Conservation (phyloP, 2,888 invertebrate species). For the Synanthedon andrenaeformis region DNA sequence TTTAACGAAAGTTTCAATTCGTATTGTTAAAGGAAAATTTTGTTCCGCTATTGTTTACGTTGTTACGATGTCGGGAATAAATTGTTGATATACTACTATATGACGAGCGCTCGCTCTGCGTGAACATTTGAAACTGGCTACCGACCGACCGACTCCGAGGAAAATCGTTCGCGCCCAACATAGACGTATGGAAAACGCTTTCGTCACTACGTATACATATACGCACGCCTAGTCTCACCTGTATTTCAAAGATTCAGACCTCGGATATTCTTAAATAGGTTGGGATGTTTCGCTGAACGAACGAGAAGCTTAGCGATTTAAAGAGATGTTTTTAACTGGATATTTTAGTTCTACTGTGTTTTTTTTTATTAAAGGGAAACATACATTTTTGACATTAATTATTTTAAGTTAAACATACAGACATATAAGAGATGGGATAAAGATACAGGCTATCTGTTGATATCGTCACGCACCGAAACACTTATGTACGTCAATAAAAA, state of each 20-base stretch:
- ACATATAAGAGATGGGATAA: too few species aligned
- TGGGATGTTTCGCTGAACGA: too few species aligned
- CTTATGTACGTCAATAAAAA: too few species aligned
- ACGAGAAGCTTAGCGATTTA: too few species aligned
- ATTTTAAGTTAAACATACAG: too few species aligned
- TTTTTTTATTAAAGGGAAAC: too few species aligned
- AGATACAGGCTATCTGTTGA: too few species aligned
- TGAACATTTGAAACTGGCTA: conserved; percentile 10
- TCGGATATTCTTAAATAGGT: too few species aligned
- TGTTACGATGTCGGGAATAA: conserved; percentile 16
- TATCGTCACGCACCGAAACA: too few species aligned
- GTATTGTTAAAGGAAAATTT: neutral
- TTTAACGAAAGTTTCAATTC: neutral
- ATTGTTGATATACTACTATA: conserved; percentile 6
- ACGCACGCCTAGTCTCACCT: neutral
- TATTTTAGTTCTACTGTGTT: too few species aligned
- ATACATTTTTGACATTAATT: too few species aligned
- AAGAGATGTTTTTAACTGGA: too few species aligned
- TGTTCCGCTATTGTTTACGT: conserved; percentile 35
- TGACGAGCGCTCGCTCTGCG: conserved; percentile 20
- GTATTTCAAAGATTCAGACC: neutral
- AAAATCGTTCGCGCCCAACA: conserved; percentile 30
- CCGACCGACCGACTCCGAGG: conserved; percentile 23
- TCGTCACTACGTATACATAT: conserved; percentile 24
- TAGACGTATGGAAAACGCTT: conserved; percentile 45